Base-by-base conservation (phyloP, 2,113 vertebrate genomes). In the Nibea coibor region DNA sequence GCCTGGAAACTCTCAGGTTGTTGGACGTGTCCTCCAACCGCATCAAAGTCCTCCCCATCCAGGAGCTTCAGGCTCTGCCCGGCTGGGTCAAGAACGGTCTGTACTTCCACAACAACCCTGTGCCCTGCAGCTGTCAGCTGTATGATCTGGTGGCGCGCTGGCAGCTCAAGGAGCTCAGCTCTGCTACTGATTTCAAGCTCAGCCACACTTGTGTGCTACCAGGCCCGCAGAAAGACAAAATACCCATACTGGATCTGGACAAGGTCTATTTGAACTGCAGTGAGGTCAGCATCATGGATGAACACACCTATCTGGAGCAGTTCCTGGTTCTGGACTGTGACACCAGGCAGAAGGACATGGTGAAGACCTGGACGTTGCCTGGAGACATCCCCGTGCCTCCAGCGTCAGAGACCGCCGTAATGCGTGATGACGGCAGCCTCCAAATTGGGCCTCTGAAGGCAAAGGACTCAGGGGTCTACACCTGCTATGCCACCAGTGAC, bases 1-100 rank as follows among this genome's bases (percentile, higher is more conserved):
- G 94, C 65, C 81, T 96, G 43, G 91, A 96, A 10, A 94, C 91
- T 19, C 94, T 99, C 0, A 90, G 88, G 0, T 94, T 98, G 54
- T 92, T 99, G 80, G 98, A 99, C 80, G 94, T 98, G n/a, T 98
- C 98, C 6, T 95, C 93, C 72, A 99, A 99, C 93, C 92, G 91
- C 26, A 96, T 99, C 14, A 98, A 97, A 85, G 20, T 4, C 15
- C 83, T 98, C 77, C 95, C 95, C 0, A 61, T 96, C 3, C 69
- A 89, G 0, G 97, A 98, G 67, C 93, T 99, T 47, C 94, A 95
- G 83, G 88, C 76, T 6, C 92, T 99, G 84, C 97, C 97, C 0
- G 97, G 97, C 1, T 98, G 97, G 96, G 85, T 98, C 39, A 96
- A 95, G 50, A 97, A 99, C 0, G 96, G 96, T 17, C 92, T 99